Conservation (phyloP, 2,113 vertebrate genomes). For the Stegostoma tigrinum region DNA sequence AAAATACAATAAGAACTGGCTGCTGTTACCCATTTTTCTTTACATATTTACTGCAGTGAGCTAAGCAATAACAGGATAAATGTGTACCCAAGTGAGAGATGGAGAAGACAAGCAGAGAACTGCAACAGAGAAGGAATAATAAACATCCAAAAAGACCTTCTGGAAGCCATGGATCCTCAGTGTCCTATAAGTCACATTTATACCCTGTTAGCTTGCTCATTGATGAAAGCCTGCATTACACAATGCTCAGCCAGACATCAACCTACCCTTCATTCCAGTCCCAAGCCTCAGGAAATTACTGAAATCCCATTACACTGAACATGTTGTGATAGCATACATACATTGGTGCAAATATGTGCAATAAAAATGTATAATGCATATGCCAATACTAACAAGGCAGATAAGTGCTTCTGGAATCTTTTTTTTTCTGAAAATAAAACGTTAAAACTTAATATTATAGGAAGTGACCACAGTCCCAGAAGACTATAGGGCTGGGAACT, state of each 20-base stretch:
- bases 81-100: not conserved
- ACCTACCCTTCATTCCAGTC: not conserved
- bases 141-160: not conserved
- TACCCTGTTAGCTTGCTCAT: not conserved
- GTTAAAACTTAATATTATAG: not conserved
- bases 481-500: too few species aligned
- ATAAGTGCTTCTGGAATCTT: not conserved
- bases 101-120: not conserved
- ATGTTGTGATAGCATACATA: not conserved
- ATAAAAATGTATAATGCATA: not conserved
- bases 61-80: not conserved
- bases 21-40: not conserved
- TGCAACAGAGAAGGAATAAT: not conserved
- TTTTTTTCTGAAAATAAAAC: too few species aligned
- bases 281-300: not conserved
- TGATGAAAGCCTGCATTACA: not conserved
- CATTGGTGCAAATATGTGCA: not conserved
- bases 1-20: not conserved
- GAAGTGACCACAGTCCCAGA: too few species aligned
- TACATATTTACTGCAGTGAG: not conserved
- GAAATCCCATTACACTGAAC: not conserved
- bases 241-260: not conserved
- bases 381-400: not conserved
- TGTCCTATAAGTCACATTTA: not conserved
- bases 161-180: not conserved